Percentiles rank a stretch among this genome's conserved stretches.
These are phyloP conservation scores for Myiothlypis chrysogaster DNA, from an alignment of 2,797 vertebrate genomes.

Conservation along the genomic window DNA sequence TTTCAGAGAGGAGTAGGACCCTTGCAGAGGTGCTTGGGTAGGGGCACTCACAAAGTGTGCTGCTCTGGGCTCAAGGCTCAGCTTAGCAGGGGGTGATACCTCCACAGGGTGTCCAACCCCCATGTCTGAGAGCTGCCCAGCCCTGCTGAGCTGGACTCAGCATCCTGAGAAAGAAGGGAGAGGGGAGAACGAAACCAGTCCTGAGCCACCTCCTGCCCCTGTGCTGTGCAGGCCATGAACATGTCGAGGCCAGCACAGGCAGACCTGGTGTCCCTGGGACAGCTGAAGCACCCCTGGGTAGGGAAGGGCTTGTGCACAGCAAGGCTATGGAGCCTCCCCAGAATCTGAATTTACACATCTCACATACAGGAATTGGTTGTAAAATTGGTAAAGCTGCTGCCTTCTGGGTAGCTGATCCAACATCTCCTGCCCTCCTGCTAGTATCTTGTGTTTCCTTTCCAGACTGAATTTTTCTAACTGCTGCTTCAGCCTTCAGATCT, in stretches of 20 bases:
- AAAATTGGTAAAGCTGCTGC: background rate
- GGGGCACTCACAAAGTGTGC: background rate
- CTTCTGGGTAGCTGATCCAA: background rate
- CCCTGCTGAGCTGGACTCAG: background rate
- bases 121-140: background rate
- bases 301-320: background rate
- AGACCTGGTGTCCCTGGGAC: background rate
- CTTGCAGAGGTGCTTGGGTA: background rate
- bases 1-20: background rate
- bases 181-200: background rate
- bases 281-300: background rate
- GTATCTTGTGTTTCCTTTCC: background rate
- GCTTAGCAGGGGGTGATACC: background rate
- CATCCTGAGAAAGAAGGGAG: background rate
- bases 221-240: background rate
- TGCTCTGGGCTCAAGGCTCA: background rate
- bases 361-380: background rate
- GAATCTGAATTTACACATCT: background rate
- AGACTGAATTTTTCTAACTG: background rate
- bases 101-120: accelerated
- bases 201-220: background rate
- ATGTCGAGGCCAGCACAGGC: accelerated
- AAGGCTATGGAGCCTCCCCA: background rate
- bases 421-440: background rate
- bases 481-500: background rate